Percentiles rank a stretch among this genome's conserved stretches.
These are phyloP conservation scores for Nemopilema nomurai DNA, from an alignment of 30 jellyfish, hydroid and myxozoan genomes.

Conservation along the genomic window DNA sequence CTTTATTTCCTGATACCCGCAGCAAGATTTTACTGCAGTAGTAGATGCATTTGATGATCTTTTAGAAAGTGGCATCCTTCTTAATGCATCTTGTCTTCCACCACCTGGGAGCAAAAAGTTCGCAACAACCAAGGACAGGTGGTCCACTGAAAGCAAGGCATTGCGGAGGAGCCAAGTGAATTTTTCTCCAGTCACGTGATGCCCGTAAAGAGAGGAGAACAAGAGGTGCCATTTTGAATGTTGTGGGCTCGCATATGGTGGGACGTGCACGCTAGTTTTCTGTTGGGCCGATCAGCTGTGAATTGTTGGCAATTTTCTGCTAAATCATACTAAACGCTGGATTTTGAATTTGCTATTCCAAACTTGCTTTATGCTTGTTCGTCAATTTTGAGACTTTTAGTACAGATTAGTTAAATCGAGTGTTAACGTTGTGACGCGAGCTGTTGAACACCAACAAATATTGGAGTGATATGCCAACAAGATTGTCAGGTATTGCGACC, in stretches of 20 bases:
- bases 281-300: background rate
- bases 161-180: background rate
- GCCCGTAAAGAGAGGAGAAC: background rate
- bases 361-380: background rate
- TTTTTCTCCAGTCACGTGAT: background rate
- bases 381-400: too few species aligned
- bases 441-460: background rate
- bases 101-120: too few species aligned
- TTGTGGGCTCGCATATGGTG: background rate
- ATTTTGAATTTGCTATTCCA: background rate
- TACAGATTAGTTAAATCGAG: background rate
- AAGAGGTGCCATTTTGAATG: background rate
- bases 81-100: too few species aligned
- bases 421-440: background rate
- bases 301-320: too few species aligned
- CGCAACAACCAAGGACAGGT: too few species aligned
- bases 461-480: conserved; percentile 46
- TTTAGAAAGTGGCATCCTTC: too few species aligned
- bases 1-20: too few species aligned
- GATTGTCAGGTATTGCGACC: conserved; percentile 14
- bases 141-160: background rate
- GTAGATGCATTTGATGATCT: too few species aligned
- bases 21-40: too few species aligned
- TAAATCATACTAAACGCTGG: too few species aligned
- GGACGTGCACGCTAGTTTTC: background rate